A percentile compares a stretch with the other conserved stretches of the same genome.
These are phyloP conservation scores for Cremastobaeus sp. DNA, from an alignment of 2,888 invertebrate genomes.

Conservation along the genomic window DNA sequence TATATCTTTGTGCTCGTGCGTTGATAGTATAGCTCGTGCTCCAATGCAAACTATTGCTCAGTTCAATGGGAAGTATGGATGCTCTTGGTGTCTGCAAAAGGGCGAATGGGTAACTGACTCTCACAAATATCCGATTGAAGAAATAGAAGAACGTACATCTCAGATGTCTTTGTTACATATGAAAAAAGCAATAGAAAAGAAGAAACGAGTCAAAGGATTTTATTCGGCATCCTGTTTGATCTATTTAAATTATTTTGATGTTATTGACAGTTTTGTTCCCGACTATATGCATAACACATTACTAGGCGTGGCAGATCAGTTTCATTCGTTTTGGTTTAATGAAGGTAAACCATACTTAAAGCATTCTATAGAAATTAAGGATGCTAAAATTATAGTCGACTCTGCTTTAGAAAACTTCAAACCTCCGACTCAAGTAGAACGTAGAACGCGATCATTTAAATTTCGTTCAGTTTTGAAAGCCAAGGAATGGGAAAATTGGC, in stretches of 20 bases:
- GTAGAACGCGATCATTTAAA: conserved; percentile 30
- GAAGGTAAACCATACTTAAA: conserved; percentile 8
- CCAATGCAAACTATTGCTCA: conserved; percentile 19
- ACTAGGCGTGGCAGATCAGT: conserved; percentile 40
- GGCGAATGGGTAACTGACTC: conserved; percentile 13
- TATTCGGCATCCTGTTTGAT: conserved; percentile 10
- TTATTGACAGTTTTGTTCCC: conserved; percentile 44
- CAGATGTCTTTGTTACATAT: neutral
- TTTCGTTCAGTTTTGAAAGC: conserved; percentile 30
- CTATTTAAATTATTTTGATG: conserved; percentile 40
- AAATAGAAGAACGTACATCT: neutral
- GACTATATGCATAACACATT: conserved; percentile 50
- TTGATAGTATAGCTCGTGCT: conserved; percentile 49
- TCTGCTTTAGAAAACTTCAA: conserved; percentile 9
- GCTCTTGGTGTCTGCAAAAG: conserved; percentile 29
- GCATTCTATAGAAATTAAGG: neutral
- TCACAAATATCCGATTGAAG: conserved; percentile 12
- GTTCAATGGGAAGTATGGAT: conserved; percentile 35
- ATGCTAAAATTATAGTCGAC: conserved; percentile 1
- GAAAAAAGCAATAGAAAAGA: neutral
- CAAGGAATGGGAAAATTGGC: no score
- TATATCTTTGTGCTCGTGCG: conserved; percentile 38
- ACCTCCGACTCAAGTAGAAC: conserved; percentile 17
- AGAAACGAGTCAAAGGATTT: conserved; percentile 8
- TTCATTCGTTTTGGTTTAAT: conserved; percentile 39